phyloP scores from a whole-genome alignment of 2,797 vertebrate species.

The Anableps anableps region DNA sequence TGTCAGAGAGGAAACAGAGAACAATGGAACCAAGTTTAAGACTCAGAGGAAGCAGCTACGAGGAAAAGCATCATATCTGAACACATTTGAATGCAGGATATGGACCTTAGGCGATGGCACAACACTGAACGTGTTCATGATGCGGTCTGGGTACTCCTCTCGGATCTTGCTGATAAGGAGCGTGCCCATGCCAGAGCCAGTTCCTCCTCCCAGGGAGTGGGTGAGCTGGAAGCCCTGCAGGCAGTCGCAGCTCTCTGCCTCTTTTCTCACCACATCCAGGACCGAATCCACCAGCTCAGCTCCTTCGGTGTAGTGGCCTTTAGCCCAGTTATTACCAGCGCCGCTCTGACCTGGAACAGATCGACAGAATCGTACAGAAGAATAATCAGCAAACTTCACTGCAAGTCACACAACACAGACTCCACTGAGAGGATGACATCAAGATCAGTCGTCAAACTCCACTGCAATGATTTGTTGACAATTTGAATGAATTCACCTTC shows the following conservation, averaged over 20 bases:
- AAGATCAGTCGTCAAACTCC: background rate
- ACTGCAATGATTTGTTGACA: background rate
- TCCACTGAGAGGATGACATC: too few species aligned
- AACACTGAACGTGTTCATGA: background rate
- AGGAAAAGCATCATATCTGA: background rate
- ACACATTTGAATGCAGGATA: background rate
- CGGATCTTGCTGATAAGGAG: constrained; percentile 90
- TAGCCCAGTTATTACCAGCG: constrained; percentile 5
- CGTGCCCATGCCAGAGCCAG: constrained; percentile 87
- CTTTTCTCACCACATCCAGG: background rate
- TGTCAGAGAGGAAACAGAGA: background rate
- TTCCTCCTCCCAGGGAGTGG: constrained; percentile 86
- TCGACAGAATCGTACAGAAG: too few species aligned
- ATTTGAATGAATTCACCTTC: background rate
- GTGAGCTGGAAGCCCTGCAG: constrained; percentile 89
- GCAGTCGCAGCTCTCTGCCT: constrained; percentile 85
- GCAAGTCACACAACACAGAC: too few species aligned
- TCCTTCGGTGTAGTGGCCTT: background rate
- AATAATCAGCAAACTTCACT: too few species aligned
- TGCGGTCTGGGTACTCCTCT: constrained; percentile 85
- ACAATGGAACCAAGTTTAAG: background rate
- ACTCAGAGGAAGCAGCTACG: background rate
- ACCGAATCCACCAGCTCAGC: background rate
- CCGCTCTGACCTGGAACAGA: constrained; percentile 6
- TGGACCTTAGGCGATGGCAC: background rate